Conservation (phyloP, 2,888 invertebrate genomes). For the Hyposoter dolosus region DNA sequence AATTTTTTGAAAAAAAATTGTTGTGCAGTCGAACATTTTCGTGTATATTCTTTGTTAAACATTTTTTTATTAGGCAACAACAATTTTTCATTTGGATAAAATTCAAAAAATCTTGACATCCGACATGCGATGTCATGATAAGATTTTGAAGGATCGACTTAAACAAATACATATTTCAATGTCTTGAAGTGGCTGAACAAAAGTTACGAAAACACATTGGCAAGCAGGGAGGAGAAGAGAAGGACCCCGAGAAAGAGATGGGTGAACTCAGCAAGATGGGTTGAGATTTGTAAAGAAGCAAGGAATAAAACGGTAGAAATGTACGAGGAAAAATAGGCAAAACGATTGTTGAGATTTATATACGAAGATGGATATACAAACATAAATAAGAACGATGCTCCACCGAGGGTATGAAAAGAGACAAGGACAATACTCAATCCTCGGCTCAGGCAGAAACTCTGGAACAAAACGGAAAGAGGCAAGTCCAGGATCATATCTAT, state of each 20-base stretch:
- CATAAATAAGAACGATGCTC: background rate
- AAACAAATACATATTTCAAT: background rate
- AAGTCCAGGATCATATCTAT: conserved; percentile 23
- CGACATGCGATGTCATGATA: background rate
- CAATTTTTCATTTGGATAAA: background rate
- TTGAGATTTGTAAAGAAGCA: conserved; percentile 20
- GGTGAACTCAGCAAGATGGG: background rate
- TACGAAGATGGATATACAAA: conserved; percentile 3
- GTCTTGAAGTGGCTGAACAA: background rate
- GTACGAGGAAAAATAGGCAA: conserved; percentile 18
- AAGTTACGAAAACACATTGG: background rate
- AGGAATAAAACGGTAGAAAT: background rate
- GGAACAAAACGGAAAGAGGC: background rate
- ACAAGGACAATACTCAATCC: conserved; percentile 56
- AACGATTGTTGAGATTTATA: conserved; percentile 10
- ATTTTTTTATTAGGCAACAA: background rate
- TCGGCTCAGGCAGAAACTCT: conserved; percentile 26
- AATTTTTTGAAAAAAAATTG: background rate
- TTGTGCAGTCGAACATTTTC: background rate
- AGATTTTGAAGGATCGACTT: background rate
- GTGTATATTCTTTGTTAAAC: background rate
- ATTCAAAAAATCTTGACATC: background rate
- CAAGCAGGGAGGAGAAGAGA: background rate
- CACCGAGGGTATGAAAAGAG: conserved; percentile 23
- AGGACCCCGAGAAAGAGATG: background rate